Percentiles rank a stretch among this genome's conserved stretches.
phyloP scores from a whole-genome alignment of 2,797 vertebrate species.

The Macropodus opercularis region DNA sequence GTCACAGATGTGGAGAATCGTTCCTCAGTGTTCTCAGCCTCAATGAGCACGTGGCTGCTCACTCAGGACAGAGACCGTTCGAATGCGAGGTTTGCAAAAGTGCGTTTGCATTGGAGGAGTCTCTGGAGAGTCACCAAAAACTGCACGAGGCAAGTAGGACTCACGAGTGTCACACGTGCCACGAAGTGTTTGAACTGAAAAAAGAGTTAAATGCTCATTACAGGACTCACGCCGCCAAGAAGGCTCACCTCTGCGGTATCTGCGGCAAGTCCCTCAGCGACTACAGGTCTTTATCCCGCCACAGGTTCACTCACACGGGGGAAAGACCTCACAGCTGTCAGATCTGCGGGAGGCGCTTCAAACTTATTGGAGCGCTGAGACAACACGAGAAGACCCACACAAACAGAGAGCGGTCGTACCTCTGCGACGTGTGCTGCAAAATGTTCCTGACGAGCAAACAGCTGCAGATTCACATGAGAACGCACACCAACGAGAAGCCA shows the following conservation, averaged over 20 bases:
- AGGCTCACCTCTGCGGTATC: constrained; percentile 49
- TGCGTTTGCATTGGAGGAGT: not conserved
- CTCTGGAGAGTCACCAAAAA: constrained; percentile 22
- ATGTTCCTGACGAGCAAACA: constrained; percentile 61
- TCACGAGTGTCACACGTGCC: constrained; percentile 35
- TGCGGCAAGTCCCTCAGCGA: constrained; percentile 64
- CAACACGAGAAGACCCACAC: constrained; percentile 69
- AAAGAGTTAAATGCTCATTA: constrained; percentile 28
- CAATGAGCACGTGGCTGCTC: constrained; percentile 4
- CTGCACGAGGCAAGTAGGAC: not conserved
- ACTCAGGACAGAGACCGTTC: not conserved
- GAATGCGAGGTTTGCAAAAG: constrained; percentile 12
- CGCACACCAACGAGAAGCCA: constrained; percentile 55
- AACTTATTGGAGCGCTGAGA: constrained; percentile 48
- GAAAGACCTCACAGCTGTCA: constrained; percentile 57
- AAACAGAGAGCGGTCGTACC: constrained; percentile 41
- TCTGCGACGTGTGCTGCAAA: constrained; percentile 72
- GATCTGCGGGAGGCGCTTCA: constrained; percentile 55
- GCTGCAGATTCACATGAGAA: constrained; percentile 63
- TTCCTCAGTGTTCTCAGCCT: constrained; percentile 6
- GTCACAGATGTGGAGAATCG: constrained; percentile 32
- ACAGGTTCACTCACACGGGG: constrained; percentile 57
- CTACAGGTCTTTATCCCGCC: constrained; percentile 54
- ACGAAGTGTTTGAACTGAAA: constrained; percentile 24
- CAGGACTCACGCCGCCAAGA: constrained; percentile 12